These are phyloP conservation scores for Coluber constrictor DNA, from an alignment of 2,797 vertebrate species.

Conservation along the genomic window DNA sequence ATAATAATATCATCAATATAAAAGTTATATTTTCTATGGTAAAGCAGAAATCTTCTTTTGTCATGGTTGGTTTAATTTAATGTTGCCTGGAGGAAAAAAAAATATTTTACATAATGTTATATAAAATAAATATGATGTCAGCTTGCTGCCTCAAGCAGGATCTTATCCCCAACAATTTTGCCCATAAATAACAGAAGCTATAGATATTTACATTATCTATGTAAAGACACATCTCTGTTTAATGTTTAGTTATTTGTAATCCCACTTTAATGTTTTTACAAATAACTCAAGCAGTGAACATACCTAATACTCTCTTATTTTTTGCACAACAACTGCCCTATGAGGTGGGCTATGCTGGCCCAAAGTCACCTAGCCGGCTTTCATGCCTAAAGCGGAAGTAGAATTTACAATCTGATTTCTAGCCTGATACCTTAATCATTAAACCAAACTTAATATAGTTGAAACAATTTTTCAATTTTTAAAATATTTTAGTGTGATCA, in stretches of 20 bases:
- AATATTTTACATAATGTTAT: neutral
- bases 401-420: neutral
- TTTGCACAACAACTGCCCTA: neutral
- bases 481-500: neutral
- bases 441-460: neutral
- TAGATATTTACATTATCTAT: neutral
- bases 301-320: neutral
- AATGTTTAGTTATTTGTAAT: neutral
- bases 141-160: neutral
- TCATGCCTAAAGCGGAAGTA: neutral
- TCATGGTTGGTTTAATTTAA: conserved; percentile 24
- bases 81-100: neutral
- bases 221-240: neutral
- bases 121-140: neutral
- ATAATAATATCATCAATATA: neutral
- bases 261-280: neutral
- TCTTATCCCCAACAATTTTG: neutral
- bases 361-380: neutral
- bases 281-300: neutral
- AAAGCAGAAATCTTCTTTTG: conserved; percentile 47
- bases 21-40: conserved; percentile 53
- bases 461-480: neutral
- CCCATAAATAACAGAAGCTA: neutral
- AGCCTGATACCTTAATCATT: neutral
- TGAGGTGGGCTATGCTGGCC: no score